These are phyloP conservation scores for Apodemia duryi DNA, from an alignment of 2,888 invertebrate genomes.

Conservation along the genomic window DNA sequence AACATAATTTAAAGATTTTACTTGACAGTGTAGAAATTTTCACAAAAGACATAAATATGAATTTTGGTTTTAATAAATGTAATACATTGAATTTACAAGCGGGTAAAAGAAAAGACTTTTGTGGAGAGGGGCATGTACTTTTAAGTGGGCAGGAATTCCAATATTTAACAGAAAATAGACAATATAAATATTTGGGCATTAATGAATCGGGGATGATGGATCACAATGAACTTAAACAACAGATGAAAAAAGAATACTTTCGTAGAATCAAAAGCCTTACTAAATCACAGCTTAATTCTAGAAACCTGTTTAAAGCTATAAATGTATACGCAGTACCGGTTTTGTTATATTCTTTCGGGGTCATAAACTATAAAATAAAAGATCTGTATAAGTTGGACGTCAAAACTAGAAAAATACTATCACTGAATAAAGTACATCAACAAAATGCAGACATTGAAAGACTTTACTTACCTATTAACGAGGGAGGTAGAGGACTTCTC, in stretches of 20 bases:
- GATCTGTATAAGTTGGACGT: no score
- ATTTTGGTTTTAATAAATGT: slow-evolving; percentile 27
- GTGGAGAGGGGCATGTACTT: background rate
- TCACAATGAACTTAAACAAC: slow-evolving; percentile 17
- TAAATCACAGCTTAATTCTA: no score
- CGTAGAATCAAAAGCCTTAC: no score
- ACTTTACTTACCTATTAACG: slow-evolving; percentile 24
- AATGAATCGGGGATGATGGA: slow-evolving; percentile 25
- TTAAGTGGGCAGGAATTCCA: slow-evolving; percentile 23
- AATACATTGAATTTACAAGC: no score
- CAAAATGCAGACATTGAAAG: slow-evolving; percentile 29
- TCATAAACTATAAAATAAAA: no score
- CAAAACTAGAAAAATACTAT: slow-evolving; percentile 28
- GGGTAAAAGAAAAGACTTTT: background rate
- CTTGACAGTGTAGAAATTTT: no score
- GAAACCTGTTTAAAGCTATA: no score
- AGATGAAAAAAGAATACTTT: no score
- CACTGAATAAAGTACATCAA: slow-evolving; percentile 27
- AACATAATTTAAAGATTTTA: no score
- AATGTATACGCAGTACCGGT: no score
- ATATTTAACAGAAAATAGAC: slow-evolving; percentile 2
- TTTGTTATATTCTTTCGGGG: no score
- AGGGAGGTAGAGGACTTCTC: slow-evolving; percentile 25
- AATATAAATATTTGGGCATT: slow-evolving; percentile 26
- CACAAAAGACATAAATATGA: no score